phyloP scores from a whole-genome alignment of 2,113 vertebrate species.

The Forbesichthys papilliferus region DNA sequence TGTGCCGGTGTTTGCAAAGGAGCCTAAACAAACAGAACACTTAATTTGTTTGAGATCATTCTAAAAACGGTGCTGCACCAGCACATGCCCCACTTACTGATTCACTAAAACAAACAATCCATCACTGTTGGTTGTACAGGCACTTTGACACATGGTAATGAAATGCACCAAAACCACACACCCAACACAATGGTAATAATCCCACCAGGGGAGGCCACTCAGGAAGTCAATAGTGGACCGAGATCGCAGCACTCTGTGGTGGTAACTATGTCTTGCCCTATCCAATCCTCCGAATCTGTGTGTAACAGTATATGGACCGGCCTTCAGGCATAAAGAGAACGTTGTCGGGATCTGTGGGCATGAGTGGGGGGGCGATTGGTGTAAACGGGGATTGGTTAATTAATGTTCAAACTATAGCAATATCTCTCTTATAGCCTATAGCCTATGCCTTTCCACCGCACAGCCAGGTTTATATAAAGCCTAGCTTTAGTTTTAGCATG shows the following conservation, averaged over 20 bases:
- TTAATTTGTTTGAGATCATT: constrained; percentile 20
- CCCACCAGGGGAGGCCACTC: neutral
- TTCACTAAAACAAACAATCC: constrained; percentile 51
- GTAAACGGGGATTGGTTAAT: too few relatives aligned
- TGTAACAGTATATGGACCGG: too few relatives aligned
- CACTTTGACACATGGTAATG: constrained; percentile 14
- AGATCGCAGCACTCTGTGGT: neutral
- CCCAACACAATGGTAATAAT: constrained; percentile 15
- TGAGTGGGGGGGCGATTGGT: neutral
- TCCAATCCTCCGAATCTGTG: too few relatives aligned
- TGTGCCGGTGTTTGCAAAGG: constrained; percentile 27
- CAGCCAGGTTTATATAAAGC: neutral
- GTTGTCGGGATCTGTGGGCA: too few relatives aligned
- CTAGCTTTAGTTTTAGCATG: neutral
- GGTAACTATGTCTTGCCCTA: too few relatives aligned
- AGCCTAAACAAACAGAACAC: constrained; percentile 6
- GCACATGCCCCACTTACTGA: constrained; percentile 23
- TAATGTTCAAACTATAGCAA: too few relatives aligned
- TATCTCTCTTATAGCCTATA: neutral
- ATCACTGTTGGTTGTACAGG: constrained; percentile 34
- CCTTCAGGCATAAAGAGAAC: too few relatives aligned
- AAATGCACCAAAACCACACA: constrained; percentile 14
- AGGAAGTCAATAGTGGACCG: neutral
- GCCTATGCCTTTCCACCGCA: neutral
- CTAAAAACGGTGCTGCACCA: constrained; percentile 15